Evolutionary conservation across 2,113 vertebrate genomes (phyloP), one percentile per base, ranked within the genome.

Genomic region (Xiphias gladius): DNA sequence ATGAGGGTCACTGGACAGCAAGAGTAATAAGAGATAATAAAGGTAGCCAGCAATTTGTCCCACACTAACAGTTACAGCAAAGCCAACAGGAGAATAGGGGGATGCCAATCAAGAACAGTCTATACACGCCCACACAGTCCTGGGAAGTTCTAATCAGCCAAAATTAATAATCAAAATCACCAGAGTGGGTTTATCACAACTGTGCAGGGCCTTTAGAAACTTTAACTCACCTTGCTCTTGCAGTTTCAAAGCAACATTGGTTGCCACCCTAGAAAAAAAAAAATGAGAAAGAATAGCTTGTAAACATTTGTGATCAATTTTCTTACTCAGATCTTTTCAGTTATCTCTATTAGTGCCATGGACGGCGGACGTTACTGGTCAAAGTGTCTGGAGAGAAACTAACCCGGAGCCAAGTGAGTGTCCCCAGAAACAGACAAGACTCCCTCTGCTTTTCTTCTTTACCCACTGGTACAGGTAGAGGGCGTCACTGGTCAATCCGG

Each of bases 341-440:
- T 32, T 19, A 7, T 35, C 1, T 68, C 7, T 20, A n/a, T 66
- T n/a, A 41, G 7, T 37, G 22, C 24, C 6, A 4, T 32, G 26
- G 30, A 24, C 16, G 10, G 22, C 16, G 6, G 24, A n/a, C 0
- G 11, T 57, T 50, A 22, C 0, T 30, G 20, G 9, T 64, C 0
- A 72, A 26, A 48, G 6, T 26, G 17, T 35, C 4, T 19, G 11
- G 0, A 61, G n/a, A 65, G 17, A 55, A 81, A 86, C 90, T 90
- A 80, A 98, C 97, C 96, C 97, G 0, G 96, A 94, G 11, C 97
- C 97, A 6, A 98, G 22, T 1, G 96, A 98, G 74, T 98, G 97
- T 64, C 97, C 97, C 97, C 97, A 98, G 63, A 98, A 67, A 84
- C 94, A 91, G 63, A 97, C 86, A 0, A 74, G 89, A 48, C 93